These are phyloP conservation scores for Triplophysa tibetana DNA, from an alignment of 2,113 vertebrate species.

Conservation along the genomic window DNA sequence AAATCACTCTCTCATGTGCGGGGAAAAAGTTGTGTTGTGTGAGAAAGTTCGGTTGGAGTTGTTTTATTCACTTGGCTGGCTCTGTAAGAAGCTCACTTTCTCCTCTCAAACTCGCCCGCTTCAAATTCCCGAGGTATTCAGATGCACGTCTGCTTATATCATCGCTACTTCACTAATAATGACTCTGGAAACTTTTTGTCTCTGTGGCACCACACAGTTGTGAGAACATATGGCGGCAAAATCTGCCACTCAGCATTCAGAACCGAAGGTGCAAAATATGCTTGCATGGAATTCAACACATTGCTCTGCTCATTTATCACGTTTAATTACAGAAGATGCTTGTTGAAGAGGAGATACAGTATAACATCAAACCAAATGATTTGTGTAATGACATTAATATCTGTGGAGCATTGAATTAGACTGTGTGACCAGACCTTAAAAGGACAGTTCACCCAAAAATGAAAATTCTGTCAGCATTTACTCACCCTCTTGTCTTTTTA, in stretches of 20 bases:
- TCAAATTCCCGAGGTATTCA: background rate
- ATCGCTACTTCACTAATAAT: constrained; percentile 27
- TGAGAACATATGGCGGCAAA: constrained; percentile 24
- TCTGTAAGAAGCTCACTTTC: background rate
- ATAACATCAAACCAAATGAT: background rate
- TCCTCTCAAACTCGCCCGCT: too few relatives aligned
- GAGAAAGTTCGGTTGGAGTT: background rate
- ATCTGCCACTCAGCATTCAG: constrained; percentile 29
- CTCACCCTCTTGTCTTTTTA: too few relatives aligned
- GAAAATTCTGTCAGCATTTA: too few relatives aligned
- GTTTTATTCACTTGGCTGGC: background rate
- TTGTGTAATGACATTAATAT: constrained; percentile 14
- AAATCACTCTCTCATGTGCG: constrained; percentile 17
- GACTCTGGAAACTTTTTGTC: constrained; percentile 27
- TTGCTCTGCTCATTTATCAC: constrained; percentile 23
- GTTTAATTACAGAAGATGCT: constrained; percentile 17
- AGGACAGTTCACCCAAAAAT: too few relatives aligned
- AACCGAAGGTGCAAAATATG: constrained; percentile 18
- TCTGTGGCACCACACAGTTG: constrained; percentile 17
- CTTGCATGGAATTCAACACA: background rate
- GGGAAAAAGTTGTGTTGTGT: background rate
- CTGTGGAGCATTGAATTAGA: background rate
- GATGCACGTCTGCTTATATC: constrained; percentile 13
- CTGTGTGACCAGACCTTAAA: background rate
- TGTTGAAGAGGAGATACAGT: background rate